Evolutionary conservation across 2,888 invertebrate species (phyloP), one percentile per base, ranked within the genome.

Genomic region (Nomada fucata): DNA sequence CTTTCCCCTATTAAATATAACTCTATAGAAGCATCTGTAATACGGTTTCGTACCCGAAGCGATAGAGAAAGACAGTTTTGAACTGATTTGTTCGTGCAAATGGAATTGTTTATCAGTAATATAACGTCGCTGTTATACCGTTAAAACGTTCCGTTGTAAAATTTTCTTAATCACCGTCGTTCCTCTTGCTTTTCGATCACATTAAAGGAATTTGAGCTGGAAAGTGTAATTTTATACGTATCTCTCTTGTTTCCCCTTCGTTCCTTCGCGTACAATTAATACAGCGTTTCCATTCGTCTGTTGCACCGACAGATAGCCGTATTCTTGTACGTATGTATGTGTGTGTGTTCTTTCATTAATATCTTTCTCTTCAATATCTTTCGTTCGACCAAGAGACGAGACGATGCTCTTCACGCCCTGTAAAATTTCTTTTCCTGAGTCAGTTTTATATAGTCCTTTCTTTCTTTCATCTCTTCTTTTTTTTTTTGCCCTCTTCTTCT

Each of bases 391-490:
- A 13, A 10, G 75, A 81, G 76, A 83, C 80, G 70, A 83, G 76
- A n/a, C n/a, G 65, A 79, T 78, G 71, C 75, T 71, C 76, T 83
- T 89, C 52, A 89, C 74, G 64, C 79, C 71, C 80, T 89, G 89
- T 85, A 88, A 76, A 89, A 88, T 89, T 88, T 90, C 87, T 82
- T 90, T 80, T 91, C 92, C 92, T 92, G 92, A 92, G 91, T 89
- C 83, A 88, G 80, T 90, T 89, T 26, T 47, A 29, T 50, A 60
- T 50, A 59, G 26, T 63, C 52, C 23, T 55, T 55, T 65, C 26
- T 60, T 10, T 60, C 42, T 61, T 61, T 18, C 23, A 42, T 23
- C 20, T 2, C 29, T 23, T 5, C n/a, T n/a, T 77, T 85, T 85
- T 82, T 53, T 15, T 44, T 15, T 70, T 52, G 20, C 11, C 65